Evolutionary conservation across 1,140 invertebrate genomes (phyloP), one percentile per base, ranked within the genome.

Genomic region (Oncopeltus fasciatus): DNA sequence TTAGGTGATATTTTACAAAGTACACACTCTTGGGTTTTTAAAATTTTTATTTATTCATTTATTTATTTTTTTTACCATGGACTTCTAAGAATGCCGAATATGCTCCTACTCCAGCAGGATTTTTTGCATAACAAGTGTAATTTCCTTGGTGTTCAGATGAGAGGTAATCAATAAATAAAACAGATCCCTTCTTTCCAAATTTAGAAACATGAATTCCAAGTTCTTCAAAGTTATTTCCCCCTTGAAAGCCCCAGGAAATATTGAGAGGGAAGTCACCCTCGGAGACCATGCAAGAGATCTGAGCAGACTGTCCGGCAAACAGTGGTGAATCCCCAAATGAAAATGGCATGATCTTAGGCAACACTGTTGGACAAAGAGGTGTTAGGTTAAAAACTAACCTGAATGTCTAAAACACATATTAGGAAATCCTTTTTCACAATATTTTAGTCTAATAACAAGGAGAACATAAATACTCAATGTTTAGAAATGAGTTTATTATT

Each of bases 41-140:
- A n/a, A n/a, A n/a, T n/a, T n/a, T n/a, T n/a, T n/a, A n/a, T n/a
- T n/a, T n/a, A n/a, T n/a, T n/a, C n/a, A n/a, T n/a, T n/a, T n/a
- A n/a, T n/a, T n/a, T n/a, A n/a, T n/a, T n/a, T n/a, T n/a, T 53
- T 44, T 63, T 67, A 67, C 66, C 66, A 61, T 64, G 66, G 27
- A 67, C 63, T 60, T 67, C 64, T 26, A 67, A 57, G 33, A 27
- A 61, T 16, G 64, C 43, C n/a, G 60, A 63, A 61, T 65, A 67
- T 18, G 59, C 64, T 21, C 75, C 76, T 24, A 71, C 73, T 14
- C 84, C 84, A 46, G 80, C 83, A 43, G 73, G 73, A 74, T 87
- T 87, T 69, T 77, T 72, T 68, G 80, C 79, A 74, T 83, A 68
- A 71, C 83, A 85, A 63, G 81, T 80, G 70, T 86, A 86, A 69